Evolutionary conservation across 2,797 vertebrate species (phyloP).

Genomic region (Lacerta bilineata): DNA sequence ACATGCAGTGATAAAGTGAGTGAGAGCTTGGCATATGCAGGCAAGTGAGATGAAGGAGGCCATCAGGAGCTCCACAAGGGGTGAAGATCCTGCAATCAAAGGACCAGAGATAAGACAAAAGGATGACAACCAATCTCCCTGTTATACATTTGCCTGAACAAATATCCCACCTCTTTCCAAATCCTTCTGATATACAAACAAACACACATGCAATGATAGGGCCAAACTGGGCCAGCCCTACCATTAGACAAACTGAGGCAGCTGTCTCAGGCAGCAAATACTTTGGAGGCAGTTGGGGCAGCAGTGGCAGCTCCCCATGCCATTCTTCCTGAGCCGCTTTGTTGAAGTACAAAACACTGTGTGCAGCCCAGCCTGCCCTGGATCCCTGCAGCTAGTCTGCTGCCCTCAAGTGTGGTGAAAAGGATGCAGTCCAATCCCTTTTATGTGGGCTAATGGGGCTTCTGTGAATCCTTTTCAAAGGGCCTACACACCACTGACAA

Average conservation of each 20-base stretch:
- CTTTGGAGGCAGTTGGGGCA: too few species aligned
- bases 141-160: background rate
- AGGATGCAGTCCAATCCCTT: too few species aligned
- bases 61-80: background rate
- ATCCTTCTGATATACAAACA: background rate
- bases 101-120: background rate
- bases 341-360: too few species aligned
- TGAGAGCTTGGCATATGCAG: constrained; percentile 22
- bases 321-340: too few species aligned
- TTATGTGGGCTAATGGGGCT: too few species aligned
- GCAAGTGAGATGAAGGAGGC: constrained; percentile 22
- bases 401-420: too few species aligned
- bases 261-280: too few species aligned
- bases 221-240: background rate
- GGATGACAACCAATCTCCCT: background rate
- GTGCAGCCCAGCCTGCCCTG: too few species aligned
- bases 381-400: too few species aligned
- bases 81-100: background rate
- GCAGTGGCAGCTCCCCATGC: too few species aligned
- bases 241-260: too few species aligned
- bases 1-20: constrained; percentile 35
- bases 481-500: background rate
- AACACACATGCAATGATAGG: background rate
- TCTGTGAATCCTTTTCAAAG: background rate
- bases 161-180: background rate